phyloP scores from a whole-genome alignment of 2,797 vertebrate species.

The Macropodus opercularis region DNA sequence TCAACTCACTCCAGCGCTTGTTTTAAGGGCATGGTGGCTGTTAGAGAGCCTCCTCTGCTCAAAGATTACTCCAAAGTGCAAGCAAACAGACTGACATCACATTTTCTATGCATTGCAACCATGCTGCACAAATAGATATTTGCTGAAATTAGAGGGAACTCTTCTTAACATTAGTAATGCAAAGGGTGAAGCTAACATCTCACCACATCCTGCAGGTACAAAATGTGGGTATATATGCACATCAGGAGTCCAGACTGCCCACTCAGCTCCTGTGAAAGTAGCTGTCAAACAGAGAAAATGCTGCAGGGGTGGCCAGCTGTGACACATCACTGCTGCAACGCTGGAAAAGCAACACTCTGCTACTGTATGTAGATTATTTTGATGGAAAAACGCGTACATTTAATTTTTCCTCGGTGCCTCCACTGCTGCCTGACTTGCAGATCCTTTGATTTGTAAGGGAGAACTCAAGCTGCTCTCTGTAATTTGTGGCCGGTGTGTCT shows the following conservation, averaged over 20 bases:
- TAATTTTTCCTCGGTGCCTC: neutral
- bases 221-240: constrained; percentile 11
- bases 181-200: constrained; percentile 35
- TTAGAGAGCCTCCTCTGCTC: constrained; percentile 22
- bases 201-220: constrained; percentile 26
- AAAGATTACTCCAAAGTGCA: constrained; percentile 18
- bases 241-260: constrained; percentile 31
- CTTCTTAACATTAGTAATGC: constrained; percentile 39
- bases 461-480: constrained; percentile 5
- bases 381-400: neutral
- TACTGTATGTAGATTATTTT: neutral
- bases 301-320: constrained; percentile 25
- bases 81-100: constrained; percentile 10
- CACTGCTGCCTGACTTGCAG: neutral
- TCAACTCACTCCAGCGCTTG: constrained; percentile 37
- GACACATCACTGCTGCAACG: constrained; percentile 21
- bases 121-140: constrained; percentile 32
- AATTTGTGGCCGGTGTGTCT: constrained; percentile 15
- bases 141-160: constrained; percentile 36
- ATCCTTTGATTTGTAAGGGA: neutral
- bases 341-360: constrained; percentile 2
- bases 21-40: constrained; percentile 24
- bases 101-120: constrained; percentile 22
- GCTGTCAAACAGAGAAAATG: constrained; percentile 28
- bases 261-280: constrained; percentile 39